These are phyloP conservation scores for Poicephalus meyeri DNA, from an alignment of 2,113 vertebrate genomes.

Conservation along the genomic window DNA sequence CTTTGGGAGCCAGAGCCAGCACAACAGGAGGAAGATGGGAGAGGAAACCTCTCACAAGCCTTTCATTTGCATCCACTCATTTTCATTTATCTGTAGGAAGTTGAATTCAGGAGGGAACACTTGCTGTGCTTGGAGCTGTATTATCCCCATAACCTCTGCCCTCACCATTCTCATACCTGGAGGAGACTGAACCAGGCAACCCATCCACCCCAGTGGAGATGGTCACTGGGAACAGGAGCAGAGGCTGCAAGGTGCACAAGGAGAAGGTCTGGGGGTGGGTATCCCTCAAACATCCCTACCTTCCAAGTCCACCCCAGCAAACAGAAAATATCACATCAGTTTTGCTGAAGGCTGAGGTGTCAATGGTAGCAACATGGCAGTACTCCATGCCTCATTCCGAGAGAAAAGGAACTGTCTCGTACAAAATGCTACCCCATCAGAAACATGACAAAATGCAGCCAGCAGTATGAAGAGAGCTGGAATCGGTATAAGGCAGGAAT, in stretches of 20 bases:
- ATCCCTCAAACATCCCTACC: not conserved
- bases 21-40: not conserved
- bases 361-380: not conserved
- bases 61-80: not conserved
- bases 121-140: accelerated
- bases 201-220: not conserved
- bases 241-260: not conserved
- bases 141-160: not conserved
- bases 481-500: not conserved
- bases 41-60: not conserved
- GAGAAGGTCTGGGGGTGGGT: not conserved
- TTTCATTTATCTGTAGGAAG: not conserved
- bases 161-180: not conserved
- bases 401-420: not conserved
- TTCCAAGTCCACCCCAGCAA: not conserved
- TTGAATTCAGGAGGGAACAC: not conserved
- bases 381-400: not conserved
- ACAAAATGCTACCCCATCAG: not conserved
- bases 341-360: not conserved
- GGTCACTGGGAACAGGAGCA: not conserved
- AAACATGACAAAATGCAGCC: not conserved
- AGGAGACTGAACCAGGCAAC: not conserved
- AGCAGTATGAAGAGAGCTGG: not conserved
- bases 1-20: not conserved
- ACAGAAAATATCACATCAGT: not conserved